Evolutionary conservation across 2,888 invertebrate species (phyloP), one percentile per base, ranked within the genome.

Genomic region (Chrysolina haemoptera): DNA sequence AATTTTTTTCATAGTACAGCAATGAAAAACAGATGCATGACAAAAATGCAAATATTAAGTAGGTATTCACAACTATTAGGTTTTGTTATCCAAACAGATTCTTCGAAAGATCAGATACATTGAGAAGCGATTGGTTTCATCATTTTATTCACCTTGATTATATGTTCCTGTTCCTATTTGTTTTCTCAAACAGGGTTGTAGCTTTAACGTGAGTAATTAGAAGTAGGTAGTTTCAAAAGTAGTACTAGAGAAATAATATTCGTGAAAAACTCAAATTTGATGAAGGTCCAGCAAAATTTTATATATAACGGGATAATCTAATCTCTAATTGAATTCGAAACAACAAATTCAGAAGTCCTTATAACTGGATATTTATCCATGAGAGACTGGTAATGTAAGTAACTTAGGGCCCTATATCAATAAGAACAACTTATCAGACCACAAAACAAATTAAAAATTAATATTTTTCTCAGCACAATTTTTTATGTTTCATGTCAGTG

Each of bases 351-450:
- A 35, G 9, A 35, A 53, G 5, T 53, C 53, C 12, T 11, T 16
- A 14, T 1, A 59, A n/a, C 14, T n/a, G 12, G 59, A 59, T 27
- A 59, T 27, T n/a, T n/a, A 35, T 59, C 11, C 8, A 59, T 27
- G n/a, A 59, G 59, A 59, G 59, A 59, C 59, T 59, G 27, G 22
- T 59, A 35, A 27, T 59, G 59, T 59, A 35, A 59, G 59, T 59
- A 27, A 59, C 16, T 14, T 59, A 27, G 27, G 5, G n/a, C 2
- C 3, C 9, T 12, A 43, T 14, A 14, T 43, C 43, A 14, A 5
- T 14, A 43, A 43, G 14, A 14, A 14, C 43, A 14, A 43, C 43
- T 20, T 18, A 53, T 11, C 18, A 53, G 11, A 16, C 16, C 11
- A 20, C 12, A 5, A 4, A 11, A 5, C 11, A 12, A 18, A 22